Percentiles rank a stretch among this genome's conserved stretches.
Evolutionary conservation across 2,888 invertebrate species (phyloP).

Genomic region (Endotricha flammealis): DNA sequence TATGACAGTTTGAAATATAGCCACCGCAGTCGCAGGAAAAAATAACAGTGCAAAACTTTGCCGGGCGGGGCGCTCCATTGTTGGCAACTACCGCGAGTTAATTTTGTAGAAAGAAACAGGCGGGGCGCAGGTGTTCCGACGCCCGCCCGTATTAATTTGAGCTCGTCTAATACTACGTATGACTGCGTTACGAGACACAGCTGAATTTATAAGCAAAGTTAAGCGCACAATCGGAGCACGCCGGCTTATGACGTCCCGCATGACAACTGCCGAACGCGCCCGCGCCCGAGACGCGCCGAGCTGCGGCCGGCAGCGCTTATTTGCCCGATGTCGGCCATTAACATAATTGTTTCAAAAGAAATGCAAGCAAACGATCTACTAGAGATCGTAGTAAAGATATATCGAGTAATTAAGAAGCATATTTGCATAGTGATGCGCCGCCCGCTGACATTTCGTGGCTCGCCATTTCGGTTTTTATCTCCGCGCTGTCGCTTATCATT

Average conservation of each 20-base stretch:
- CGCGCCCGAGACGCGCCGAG: slow-evolving; percentile 18
- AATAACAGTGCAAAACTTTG: slow-evolving; percentile 69
- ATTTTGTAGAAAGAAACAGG: slow-evolving; percentile 71
- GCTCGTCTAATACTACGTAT: slow-evolving; percentile 68
- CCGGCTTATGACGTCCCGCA: slow-evolving; percentile 60
- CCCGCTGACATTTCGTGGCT: slow-evolving; percentile 46
- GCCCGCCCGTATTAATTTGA: slow-evolving; percentile 69
- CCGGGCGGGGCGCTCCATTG: slow-evolving; percentile 58
- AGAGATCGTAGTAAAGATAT: slow-evolving; percentile 65
- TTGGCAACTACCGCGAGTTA: slow-evolving; percentile 63
- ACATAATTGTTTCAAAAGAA: slow-evolving; percentile 72
- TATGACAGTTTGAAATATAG: slow-evolving; percentile 79
- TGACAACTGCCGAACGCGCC: slow-evolving; percentile 13
- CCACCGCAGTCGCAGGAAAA: slow-evolving; percentile 63
- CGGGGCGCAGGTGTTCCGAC: slow-evolving; percentile 62
- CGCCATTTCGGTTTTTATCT: slow-evolving; percentile 59
- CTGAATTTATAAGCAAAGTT: slow-evolving; percentile 65
- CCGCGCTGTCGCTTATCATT: slow-evolving; percentile 40
- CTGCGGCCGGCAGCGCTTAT: slow-evolving; percentile 41
- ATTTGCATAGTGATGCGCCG: slow-evolving; percentile 63
- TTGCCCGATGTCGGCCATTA: slow-evolving; percentile 45
- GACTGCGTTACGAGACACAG: slow-evolving; percentile 57
- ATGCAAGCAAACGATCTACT: slow-evolving; percentile 55
- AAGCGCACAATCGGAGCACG: slow-evolving; percentile 48
- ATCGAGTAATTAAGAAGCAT: slow-evolving; percentile 54